Base-by-base conservation (phyloP, 1,140 invertebrate species). In the Sitobion miscanthi region DNA sequence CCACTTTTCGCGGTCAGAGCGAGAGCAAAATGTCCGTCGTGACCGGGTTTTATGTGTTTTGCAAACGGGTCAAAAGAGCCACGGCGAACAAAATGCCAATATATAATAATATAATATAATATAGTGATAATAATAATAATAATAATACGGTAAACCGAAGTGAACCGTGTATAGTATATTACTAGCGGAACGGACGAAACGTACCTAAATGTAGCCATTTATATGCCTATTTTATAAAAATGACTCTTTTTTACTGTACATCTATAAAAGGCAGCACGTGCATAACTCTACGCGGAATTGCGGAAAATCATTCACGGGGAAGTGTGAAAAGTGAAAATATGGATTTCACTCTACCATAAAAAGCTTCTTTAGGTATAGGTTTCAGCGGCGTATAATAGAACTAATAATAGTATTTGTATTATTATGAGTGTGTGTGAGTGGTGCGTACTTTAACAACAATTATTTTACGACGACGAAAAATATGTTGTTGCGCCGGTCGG, bases 1-100 rank as follows among this genome's bases (percentile, higher is more conserved):
- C 89, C 57, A 90, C 38, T 90, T 90, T 90, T 69, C 25, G 42
- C 57, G 54, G 89, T 30, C 49, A 30, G 42, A 47, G n/a, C n/a
- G 49, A 86, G 85, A 86, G 85, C 45, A 86, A 42, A 86, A 86
- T 86, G 45, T 20, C 14, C n/a, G 49, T 54, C 87, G 47, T 35
- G 30, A 52, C 49, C 87, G 87, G 49, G 47, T 52, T 89, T 54
- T 38, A 38, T 49, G 25, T 47, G 47, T 47, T 87, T 87, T n/a
- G 86, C 47, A 87, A 49, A 49, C 7, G 47, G 86, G 86, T 87
- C n/a, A 47, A 47, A 87, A 49, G 23, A 85, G 38, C 23, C 42
- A 85, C 42, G 83, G 83, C 38, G 8, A 23, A 23, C 7, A 21
- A 85, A 42, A 85, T 30, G 69, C 9, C 6, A 21, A 38, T 17